A percentile compares a stretch with the other conserved stretches of the same genome.
phyloP scores from a whole-genome alignment of 2,888 invertebrate genomes.

The Drosophila paranaensis region DNA sequence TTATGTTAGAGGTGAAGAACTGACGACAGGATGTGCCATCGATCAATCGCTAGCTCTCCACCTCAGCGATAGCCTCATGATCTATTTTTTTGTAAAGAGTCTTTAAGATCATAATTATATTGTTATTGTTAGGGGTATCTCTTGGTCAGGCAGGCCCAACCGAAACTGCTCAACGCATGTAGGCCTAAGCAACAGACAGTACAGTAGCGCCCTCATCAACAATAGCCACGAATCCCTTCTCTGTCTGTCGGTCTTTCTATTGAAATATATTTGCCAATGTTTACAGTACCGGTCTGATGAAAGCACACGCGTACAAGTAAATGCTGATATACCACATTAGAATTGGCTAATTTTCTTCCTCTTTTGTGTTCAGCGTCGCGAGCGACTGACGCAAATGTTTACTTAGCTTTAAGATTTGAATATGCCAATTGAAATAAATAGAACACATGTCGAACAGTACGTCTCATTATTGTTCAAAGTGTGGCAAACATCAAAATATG shows the following conservation, averaged over 20 bases:
- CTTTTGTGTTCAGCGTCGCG: not conserved
- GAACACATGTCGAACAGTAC: conserved; percentile 6
- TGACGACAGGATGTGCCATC: too few relatives aligned
- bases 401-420: conserved; percentile 19
- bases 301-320: conserved; percentile 21
- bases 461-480: conserved; percentile 1
- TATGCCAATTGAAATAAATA: conserved; percentile 8
- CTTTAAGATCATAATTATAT: too few relatives aligned
- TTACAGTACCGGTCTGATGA: conserved; percentile 47
- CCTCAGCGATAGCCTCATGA: too few relatives aligned
- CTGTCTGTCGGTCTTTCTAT: conserved; percentile 11
- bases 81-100: too few relatives aligned
- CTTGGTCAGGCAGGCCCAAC: too few relatives aligned
- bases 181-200: conserved; percentile 3
- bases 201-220: conserved; percentile 14
- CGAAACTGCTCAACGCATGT: too few relatives aligned
- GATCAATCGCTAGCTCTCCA: too few relatives aligned
- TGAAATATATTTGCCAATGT: conserved; percentile 30
- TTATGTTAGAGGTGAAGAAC: too few relatives aligned
- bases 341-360: not conserved
- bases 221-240: conserved; percentile 3
- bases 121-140: too few relatives aligned
- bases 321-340: conserved; percentile 18
- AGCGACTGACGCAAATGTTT: conserved; percentile 25
- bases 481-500: not conserved